phyloP scores from a whole-genome alignment of 1,140 invertebrate species.

The Alviniconcha marisindica region DNA sequence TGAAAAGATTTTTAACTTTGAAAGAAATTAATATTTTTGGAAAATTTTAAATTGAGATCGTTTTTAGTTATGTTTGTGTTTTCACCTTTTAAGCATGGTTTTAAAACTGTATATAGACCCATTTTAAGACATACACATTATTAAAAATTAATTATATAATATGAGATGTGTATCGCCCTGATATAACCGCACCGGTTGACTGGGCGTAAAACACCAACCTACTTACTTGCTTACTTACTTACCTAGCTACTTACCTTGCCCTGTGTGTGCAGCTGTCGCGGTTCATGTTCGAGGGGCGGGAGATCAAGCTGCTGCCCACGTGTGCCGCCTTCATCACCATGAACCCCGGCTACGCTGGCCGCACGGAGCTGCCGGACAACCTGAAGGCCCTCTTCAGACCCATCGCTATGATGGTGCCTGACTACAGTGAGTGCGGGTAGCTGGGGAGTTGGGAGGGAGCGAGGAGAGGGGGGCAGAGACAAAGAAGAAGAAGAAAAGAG shows the following conservation, averaged over 20 bases:
- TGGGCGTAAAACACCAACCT: no score
- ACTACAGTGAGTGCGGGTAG: constrained; percentile 82
- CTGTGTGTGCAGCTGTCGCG: constrained; percentile 57
- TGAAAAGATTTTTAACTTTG: no score
- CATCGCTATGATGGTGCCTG: constrained; percentile 95
- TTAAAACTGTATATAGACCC: no score
- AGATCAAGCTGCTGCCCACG: constrained; percentile 74
- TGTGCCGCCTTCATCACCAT: constrained; percentile 77
- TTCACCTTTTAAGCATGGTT: no score
- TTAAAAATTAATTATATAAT: no score
- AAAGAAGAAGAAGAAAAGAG: background rate
- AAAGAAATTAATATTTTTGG: no score
- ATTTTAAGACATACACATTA: no score
- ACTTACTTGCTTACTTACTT: no score
- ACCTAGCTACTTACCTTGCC: background rate
- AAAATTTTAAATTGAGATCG: no score
- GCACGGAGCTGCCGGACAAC: constrained; percentile 80
- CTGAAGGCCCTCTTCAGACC: constrained; percentile 87
- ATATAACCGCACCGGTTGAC: no score
- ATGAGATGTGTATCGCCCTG: no score
- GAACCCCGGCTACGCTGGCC: constrained; percentile 92
- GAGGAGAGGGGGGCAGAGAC: background rate
- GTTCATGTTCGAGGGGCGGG: constrained; percentile 77
- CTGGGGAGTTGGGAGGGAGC: background rate
- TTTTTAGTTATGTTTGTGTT: no score